A percentile compares a stretch with the other conserved stretches of the same genome.
phyloP scores from a whole-genome alignment of 2,113 vertebrate genomes.

The Emydocephalus ijimae region DNA sequence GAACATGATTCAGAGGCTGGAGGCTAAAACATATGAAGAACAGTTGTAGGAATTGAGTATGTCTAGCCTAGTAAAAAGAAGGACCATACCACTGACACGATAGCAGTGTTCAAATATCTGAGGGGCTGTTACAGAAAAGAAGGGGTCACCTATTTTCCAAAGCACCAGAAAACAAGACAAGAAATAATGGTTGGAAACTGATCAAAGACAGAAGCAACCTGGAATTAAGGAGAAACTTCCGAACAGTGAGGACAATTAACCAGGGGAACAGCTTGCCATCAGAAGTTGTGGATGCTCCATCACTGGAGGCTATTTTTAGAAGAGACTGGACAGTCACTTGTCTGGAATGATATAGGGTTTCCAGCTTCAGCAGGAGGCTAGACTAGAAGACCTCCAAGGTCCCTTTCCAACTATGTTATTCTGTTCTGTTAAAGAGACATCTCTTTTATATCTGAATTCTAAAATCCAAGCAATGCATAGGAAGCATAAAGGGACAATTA shows the following conservation, averaged over 20 bases:
- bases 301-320: neutral
- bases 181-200: neutral
- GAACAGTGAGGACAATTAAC: neutral
- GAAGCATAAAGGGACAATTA: neutral
- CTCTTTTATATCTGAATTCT: neutral
- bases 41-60: neutral
- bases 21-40: neutral
- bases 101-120: neutral
- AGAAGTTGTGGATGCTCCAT: neutral
- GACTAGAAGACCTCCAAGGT: neutral
- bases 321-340: neutral
- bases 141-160: neutral
- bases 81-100: neutral
- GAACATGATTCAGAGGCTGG: neutral
- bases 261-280: neutral
- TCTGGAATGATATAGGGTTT: neutral
- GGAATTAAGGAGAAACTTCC: neutral
- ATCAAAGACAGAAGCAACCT: neutral
- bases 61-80: neutral
- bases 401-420: neutral
- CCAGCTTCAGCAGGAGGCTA: neutral
- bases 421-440: neutral
- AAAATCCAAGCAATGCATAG: neutral
- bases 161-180: neutral
- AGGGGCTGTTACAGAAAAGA: neutral